Percentiles rank a stretch among this genome's conserved stretches.
Conservation (phyloP, 37 sponge, comb jelly and placozoan genomes). For the Ephydatia muelleri region DNA sequence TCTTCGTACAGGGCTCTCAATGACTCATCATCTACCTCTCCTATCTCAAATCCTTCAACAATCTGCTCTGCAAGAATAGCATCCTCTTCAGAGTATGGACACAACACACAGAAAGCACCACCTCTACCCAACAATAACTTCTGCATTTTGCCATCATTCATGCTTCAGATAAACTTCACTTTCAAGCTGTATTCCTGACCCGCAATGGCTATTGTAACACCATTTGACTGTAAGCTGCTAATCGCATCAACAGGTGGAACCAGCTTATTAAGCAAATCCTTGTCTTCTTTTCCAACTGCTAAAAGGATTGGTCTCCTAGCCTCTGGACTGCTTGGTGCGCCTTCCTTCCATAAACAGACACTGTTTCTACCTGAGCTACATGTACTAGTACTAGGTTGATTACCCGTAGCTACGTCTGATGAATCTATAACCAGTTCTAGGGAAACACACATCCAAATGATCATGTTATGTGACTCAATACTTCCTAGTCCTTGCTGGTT, state of each 20-base stretch:
- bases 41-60: conserved; percentile 10
- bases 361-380: neutral
- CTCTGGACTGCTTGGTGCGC: neutral
- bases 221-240: neutral
- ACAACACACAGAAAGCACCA: conserved; percentile 1
- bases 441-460: neutral
- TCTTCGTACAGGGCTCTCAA: neutral
- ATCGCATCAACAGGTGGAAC: neutral
- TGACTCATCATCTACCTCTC: neutral
- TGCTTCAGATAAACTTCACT: neutral
- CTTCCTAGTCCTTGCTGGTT: neutral
- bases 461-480: neutral
- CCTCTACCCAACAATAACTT: neutral
- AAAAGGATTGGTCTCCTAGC: neutral
- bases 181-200: neutral
- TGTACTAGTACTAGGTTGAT: conserved; percentile 1
- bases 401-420: neutral
- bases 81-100: conserved; percentile 19
- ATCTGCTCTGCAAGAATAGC: conserved; percentile 28
- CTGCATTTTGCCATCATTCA: neutral
- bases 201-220: neutral
- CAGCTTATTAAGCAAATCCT: conserved; percentile 1
- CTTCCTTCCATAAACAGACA: neutral
- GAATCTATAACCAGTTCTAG: neutral
- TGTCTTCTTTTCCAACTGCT: neutral